phyloP scores from a whole-genome alignment of 2,888 invertebrate species.

The Rhamphomyia laevipes region DNA sequence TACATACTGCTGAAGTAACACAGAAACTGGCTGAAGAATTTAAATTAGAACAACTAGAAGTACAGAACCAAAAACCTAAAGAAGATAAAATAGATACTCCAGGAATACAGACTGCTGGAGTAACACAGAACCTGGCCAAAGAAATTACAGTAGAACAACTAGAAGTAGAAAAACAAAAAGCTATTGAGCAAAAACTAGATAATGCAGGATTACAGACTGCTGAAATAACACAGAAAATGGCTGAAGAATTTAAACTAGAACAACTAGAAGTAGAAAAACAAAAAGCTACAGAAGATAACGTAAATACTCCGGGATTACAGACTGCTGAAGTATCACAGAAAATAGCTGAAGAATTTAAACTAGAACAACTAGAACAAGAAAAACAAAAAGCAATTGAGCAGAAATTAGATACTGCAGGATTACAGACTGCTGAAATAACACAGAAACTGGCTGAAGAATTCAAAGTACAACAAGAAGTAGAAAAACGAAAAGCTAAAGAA shows the following conservation, averaged over 20 bases:
- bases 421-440: too few relatives aligned
- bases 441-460: background rate
- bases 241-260: background rate
- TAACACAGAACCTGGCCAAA: background rate
- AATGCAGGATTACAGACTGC: too few relatives aligned
- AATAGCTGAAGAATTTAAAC: background rate
- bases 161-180: too few relatives aligned
- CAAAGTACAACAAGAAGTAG: background rate
- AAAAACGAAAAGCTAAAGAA: background rate
- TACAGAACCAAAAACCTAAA: background rate
- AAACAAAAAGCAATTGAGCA: too few relatives aligned
- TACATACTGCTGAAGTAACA: background rate
- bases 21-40: background rate
- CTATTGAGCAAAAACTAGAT: too few relatives aligned
- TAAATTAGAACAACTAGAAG: background rate
- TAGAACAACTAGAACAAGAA: background rate
- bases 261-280: too few relatives aligned
- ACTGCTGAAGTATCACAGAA: too few relatives aligned
- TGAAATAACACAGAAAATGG: background rate
- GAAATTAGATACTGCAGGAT: too few relatives aligned
- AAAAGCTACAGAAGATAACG: too few relatives aligned
- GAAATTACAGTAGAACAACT: background rate
- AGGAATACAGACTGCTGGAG: too few relatives aligned
- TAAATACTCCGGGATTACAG: too few relatives aligned
- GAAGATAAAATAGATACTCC: too few relatives aligned